Base-by-base conservation (phyloP, 2,113 vertebrate species). In the Indicator maculatus region DNA sequence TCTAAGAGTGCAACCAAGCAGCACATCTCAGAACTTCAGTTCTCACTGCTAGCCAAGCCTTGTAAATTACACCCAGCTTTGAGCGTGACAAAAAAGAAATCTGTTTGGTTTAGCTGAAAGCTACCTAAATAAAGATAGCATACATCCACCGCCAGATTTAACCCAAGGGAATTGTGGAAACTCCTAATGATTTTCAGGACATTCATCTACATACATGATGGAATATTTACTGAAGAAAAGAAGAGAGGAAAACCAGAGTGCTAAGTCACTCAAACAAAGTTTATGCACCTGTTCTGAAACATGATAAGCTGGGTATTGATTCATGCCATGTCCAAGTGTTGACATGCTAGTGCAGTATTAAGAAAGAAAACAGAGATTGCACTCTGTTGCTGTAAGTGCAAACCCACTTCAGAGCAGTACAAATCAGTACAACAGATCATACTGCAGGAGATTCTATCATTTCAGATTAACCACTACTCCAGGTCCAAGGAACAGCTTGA, bases 251-350 rank as follows among this genome's bases (percentile, higher is more conserved):
- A 96, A 80, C 11, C 81, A 87, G 89, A 89, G 76, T 73, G 87
- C 83, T 94, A 94, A 95, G 83, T 89, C 85, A 90, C 56, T 96
- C 55, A 58, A 90, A 85, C 52, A 77, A 93, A 91, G 85, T 90
- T 89, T 74, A 86, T 91, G 89, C 90, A 95, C 91, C 93, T 96
- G 86, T 89, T 96, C 90, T 85, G 94, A 95, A 94, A 96, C 38
- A 64, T 3, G 89, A 93, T 83, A 93, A 65, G 59, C 47, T 69
- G 88, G 17, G 72, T 77, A 70, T 50, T 55, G 89, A 82, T 86
- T 84, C 60, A 38, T 77, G 70, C 66, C 59, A 61, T 86, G 58
- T 86, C 86, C 92, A 41, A 55, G 73, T 21, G 12, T 85, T 90
- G 85, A 89, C 70, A 71, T n/a, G 76, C 88, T 28, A 78, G 71